Conservation (phyloP, 1,140 invertebrate species). For the Penaeus japonicus region DNA sequence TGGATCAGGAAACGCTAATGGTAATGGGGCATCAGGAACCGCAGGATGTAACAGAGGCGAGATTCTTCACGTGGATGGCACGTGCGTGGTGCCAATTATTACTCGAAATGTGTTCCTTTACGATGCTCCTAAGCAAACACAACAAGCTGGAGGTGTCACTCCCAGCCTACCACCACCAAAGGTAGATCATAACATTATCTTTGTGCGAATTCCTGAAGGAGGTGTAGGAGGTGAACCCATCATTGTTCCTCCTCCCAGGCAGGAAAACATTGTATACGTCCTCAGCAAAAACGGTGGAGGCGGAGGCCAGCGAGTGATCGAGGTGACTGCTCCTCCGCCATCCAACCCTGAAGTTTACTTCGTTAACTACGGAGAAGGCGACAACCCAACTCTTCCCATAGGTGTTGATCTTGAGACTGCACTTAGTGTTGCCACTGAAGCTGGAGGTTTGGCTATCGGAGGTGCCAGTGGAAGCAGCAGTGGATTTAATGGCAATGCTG, state of each 20-base stretch:
- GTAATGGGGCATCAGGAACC: too few relatives aligned
- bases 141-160: background rate
- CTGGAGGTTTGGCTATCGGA: too few relatives aligned
- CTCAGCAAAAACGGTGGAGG: background rate
- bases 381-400: background rate
- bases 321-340: background rate
- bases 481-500: too few relatives aligned
- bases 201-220: background rate
- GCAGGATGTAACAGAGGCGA: too few relatives aligned
- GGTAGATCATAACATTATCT: background rate
- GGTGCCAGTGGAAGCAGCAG: too few relatives aligned
- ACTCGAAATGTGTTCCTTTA: constrained; percentile 6
- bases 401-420: background rate
- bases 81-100: constrained; percentile 7
- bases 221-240: background rate
- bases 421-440: background rate
- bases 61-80: constrained; percentile 22
- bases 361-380: background rate
- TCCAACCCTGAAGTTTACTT: background rate
- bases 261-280: background rate
- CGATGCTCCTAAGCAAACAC: background rate
- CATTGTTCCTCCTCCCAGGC: background rate
- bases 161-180: background rate
- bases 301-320: background rate
- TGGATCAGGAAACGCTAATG: too few relatives aligned